phyloP scores from a whole-genome alignment of 1,140 invertebrate species.

The roundworm (Caenorhabditis elegans) region DNA sequence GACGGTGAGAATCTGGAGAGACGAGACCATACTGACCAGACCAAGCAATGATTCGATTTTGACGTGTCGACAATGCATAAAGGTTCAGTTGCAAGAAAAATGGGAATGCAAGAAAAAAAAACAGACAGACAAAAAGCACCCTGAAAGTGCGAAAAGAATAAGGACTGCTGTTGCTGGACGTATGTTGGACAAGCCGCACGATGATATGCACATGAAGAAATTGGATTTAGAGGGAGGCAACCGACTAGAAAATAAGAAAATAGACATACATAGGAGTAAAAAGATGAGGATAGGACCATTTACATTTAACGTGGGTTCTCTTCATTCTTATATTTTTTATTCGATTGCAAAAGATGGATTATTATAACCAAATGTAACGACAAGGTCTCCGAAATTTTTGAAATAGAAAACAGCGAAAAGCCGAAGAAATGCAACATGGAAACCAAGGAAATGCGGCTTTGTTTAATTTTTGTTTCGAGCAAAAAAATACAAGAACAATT shows the following conservation, averaged over 20 bases:
- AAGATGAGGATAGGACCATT: background rate
- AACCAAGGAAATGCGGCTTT: background rate
- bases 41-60: conserved; percentile 19
- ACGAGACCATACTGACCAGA: background rate
- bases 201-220: conserved; percentile 30
- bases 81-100: conserved; percentile 8
- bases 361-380: background rate
- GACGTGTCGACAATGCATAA: background rate
- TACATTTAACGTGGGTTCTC: background rate
- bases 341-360: background rate
- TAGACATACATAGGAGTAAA: background rate
- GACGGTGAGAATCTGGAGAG: conserved; percentile 16
- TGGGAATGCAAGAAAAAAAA: background rate
- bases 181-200: background rate
- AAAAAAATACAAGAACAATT: too few relatives aligned
- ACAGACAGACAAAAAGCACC: background rate
- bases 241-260: conserved; percentile 30
- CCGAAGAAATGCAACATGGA: background rate
- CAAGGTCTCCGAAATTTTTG: background rate
- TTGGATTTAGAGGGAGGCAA: conserved; percentile 13
- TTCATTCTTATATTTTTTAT: background rate
- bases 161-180: too few relatives aligned
- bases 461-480: background rate
- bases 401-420: background rate
- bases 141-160: conserved; percentile 12